Evolutionary conservation across 2,888 invertebrate species (phyloP).

Genomic region (Plagodis dolabraria): DNA sequence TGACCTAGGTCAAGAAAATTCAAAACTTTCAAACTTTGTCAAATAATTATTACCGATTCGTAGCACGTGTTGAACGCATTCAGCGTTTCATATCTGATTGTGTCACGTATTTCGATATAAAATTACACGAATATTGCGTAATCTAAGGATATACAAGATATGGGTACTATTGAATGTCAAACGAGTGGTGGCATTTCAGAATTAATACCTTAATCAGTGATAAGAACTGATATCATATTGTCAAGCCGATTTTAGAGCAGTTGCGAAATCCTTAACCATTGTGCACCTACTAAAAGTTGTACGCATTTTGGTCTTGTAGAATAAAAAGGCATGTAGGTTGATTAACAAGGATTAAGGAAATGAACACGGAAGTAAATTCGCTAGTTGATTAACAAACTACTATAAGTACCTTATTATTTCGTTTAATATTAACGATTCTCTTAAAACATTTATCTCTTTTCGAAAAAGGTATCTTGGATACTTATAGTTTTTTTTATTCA

Average conservation of each 20-base stretch:
- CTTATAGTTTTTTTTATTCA: too few relatives aligned
- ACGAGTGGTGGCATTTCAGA: conserved; percentile 15
- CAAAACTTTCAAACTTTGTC: background rate
- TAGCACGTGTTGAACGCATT: background rate
- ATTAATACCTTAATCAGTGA: conserved; percentile 49
- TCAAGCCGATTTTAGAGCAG: conserved; percentile 23
- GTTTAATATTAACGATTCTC: too few relatives aligned
- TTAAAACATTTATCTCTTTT: too few relatives aligned
- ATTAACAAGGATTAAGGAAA: too few relatives aligned
- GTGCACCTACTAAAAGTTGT: too few relatives aligned
- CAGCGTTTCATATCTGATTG: conserved; percentile 6
- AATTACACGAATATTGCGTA: conserved; percentile 5
- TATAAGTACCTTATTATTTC: too few relatives aligned
- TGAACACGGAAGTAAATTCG: too few relatives aligned
- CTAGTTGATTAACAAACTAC: too few relatives aligned
- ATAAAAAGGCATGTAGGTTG: too few relatives aligned
- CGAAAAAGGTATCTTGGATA: too few relatives aligned
- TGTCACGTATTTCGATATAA: conserved; percentile 20
- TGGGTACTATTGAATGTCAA: background rate
- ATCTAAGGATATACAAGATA: conserved; percentile 7
- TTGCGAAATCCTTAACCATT: background rate
- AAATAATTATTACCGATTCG: background rate
- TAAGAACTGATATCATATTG: conserved; percentile 48
- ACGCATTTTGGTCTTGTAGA: too few relatives aligned
- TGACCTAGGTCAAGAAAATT: too few relatives aligned